A percentile compares a stretch with the other conserved stretches of the same genome.
Conservation (phyloP, 2,113 vertebrate genomes). For the Chaenogobius annularis region DNA sequence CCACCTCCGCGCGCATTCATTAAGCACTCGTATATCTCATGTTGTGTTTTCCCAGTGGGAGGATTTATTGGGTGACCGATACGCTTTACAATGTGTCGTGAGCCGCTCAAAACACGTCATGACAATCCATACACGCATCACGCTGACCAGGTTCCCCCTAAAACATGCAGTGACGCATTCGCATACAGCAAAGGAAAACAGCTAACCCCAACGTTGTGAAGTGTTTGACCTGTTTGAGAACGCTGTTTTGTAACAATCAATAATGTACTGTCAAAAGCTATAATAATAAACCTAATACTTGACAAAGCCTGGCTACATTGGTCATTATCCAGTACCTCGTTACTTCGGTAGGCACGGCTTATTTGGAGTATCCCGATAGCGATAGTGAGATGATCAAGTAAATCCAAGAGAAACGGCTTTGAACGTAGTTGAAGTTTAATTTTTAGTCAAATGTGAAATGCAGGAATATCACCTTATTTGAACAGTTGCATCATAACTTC, state of each 20-base stretch:
- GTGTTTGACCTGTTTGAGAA: conserved; percentile 21
- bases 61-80: conserved; percentile 76
- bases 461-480: too few species aligned
- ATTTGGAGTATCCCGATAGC: too few species aligned
- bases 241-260: neutral
- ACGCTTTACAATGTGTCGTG: conserved; percentile 68
- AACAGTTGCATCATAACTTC: too few species aligned
- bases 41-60: conserved; percentile 67
- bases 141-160: conserved; percentile 17
- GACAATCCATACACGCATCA: conserved; percentile 52
- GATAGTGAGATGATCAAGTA: too few species aligned
- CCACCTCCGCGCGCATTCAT: conserved; percentile 61
- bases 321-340: too few species aligned
- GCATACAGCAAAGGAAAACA: conserved; percentile 16
- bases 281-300: too few species aligned
- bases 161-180: conserved; percentile 29
- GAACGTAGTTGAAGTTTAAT: too few species aligned
- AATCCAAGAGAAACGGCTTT: too few species aligned
- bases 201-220: conserved; percentile 22
- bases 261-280: too few species aligned
- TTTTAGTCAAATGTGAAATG: too few species aligned
- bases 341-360: too few species aligned
- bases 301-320: too few species aligned
- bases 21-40: conserved; percentile 65
- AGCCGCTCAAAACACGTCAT: conserved; percentile 55